phyloP scores from a whole-genome alignment of 1,140 invertebrate species.

The Wiebesia pumilae region DNA sequence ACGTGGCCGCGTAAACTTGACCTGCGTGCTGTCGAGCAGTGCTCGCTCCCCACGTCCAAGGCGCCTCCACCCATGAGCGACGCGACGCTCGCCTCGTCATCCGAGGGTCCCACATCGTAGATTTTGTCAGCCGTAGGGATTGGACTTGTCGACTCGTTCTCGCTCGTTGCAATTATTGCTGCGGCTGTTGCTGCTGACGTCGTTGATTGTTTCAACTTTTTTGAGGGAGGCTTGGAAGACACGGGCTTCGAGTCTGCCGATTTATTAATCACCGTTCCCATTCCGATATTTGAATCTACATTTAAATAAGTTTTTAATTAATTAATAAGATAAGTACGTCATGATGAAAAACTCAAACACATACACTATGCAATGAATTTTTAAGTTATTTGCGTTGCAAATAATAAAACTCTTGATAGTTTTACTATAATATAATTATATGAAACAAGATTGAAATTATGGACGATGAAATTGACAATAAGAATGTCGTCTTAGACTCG shows the following conservation, averaged over 20 bases:
- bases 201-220: slow-evolving; percentile 9
- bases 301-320: too few species aligned
- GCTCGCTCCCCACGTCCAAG: slow-evolving; percentile 18
- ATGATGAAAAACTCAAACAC: too few species aligned
- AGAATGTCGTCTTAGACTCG: too few species aligned
- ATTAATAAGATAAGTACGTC: too few species aligned
- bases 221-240: not conserved
- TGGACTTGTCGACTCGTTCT: slow-evolving; percentile 53
- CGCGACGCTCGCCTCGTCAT: slow-evolving; percentile 65
- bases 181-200: slow-evolving; percentile 51
- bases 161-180: slow-evolving; percentile 52
- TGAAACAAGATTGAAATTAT: too few species aligned
- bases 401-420: too few species aligned
- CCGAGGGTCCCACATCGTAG: slow-evolving; percentile 64
- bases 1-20: slow-evolving; percentile 75
- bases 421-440: too few species aligned
- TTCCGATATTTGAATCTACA: slow-evolving; percentile 21
- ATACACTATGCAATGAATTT: too few species aligned
- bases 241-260: not conserved
- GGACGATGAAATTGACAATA: too few species aligned
- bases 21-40: slow-evolving; percentile 64
- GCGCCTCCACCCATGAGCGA: slow-evolving; percentile 18
- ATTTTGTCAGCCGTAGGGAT: slow-evolving; percentile 63
- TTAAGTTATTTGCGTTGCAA: too few species aligned
- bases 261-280: slow-evolving; percentile 6